Percentiles rank a stretch among this genome's conserved stretches.
Conservation (phyloP, 2,113 vertebrate genomes). For the Malurus alboscapulatus region DNA sequence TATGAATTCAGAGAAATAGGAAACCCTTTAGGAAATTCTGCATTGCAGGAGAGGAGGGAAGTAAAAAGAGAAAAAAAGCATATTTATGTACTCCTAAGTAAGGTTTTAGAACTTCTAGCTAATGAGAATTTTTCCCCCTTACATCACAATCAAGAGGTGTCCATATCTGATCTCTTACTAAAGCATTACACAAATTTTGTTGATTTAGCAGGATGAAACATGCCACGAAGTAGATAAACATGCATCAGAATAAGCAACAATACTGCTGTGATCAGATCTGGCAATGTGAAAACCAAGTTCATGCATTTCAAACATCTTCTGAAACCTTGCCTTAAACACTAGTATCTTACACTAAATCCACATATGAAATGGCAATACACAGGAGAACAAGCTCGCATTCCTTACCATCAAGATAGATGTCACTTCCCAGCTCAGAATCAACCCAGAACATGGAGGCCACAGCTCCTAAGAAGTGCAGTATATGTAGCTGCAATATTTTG, state of each 20-base stretch:
- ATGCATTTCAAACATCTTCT: not conserved
- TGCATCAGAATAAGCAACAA: not conserved
- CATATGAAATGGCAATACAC: not conserved
- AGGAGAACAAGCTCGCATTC: not conserved
- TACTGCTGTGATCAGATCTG: not conserved
- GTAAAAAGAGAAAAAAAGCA: not conserved
- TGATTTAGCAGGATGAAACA: not conserved
- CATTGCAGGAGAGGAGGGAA: fast-evolving
- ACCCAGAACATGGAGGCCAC: slow-evolving; percentile 99
- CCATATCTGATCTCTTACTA: not conserved
- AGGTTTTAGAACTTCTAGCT: not conserved
- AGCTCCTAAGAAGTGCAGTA: slow-evolving; percentile 76
- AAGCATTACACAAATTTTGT: not conserved
- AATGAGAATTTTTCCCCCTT: fast-evolving
- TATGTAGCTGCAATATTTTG: not conserved
- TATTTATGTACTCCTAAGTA: not conserved
- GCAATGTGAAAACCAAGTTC: not conserved
- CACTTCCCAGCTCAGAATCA: slow-evolving; percentile 93
- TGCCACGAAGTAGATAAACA: not conserved
- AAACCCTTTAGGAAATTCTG: not conserved
- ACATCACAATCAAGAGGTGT: not conserved
- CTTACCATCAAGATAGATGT: slow-evolving; percentile 97
- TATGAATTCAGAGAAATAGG: not conserved
- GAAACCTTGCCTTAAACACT: not conserved
- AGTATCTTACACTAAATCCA: not conserved